Evolutionary conservation across 2,113 vertebrate species (phyloP), one percentile per base, ranked within the genome.

Genomic region (Pelodiscus sinensis): DNA sequence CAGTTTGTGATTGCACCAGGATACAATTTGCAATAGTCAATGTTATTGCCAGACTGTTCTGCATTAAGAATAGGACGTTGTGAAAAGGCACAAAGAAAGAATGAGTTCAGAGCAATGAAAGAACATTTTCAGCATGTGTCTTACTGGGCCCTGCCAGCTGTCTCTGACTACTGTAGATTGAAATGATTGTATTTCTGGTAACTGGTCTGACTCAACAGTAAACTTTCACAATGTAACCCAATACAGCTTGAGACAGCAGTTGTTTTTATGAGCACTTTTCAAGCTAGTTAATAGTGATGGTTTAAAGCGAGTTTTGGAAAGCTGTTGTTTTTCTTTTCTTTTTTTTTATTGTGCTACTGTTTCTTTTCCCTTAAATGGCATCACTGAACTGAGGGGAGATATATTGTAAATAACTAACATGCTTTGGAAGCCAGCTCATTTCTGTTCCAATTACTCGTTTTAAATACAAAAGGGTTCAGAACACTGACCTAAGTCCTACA

Each of bases 321-420:
- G 54, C 83, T 95, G 84, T 90, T 95, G 56, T 83, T 89, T 88
- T 92, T 93, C n/a, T 2, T 91, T 87, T 44, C 44, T 44, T 44
- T 44, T 44, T 44, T 92, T 91, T 93, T 96, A 86, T 92, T 92
- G 92, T 83, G 81, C 81, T 92, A 38, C 35, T 79, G 73, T 89
- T 94, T 95, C 62, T 35, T 86, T 84, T 95, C 77, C 52, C 88
- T 96, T 96, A 96, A 96, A 94, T 94, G 89, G 95, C 95, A 96
- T 84, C 8, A 81, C 27, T 79, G 31, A 79, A 56, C 24, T 84
- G 62, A 73, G 83, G 51, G 54, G 54, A 92, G 55, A 68, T 0
- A 2, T 38, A 54, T 89, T 60, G 81, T 93, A 97, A 96, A 96
- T 97, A 96, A 85, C 90, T 96, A 27, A 9, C 68, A n/a, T 88